Conservation (phyloP, 1,140 invertebrate species). For the Chironomus tepperi region DNA sequence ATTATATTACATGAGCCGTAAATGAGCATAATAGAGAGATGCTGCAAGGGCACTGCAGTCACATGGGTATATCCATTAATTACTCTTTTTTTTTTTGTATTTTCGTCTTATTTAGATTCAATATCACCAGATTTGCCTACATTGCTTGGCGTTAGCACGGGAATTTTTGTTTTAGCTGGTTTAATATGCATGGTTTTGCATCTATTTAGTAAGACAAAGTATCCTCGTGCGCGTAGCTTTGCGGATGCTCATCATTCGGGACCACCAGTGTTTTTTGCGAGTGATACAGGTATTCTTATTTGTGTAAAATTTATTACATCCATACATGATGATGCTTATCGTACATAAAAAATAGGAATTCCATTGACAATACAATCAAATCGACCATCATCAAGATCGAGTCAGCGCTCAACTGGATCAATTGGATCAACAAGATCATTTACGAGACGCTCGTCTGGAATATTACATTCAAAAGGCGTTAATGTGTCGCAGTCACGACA, state of each 20-base stretch:
- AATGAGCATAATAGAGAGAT: not conserved
- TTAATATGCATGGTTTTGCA: conserved; percentile 79
- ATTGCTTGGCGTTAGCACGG: conserved; percentile 67
- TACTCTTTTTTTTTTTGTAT: not conserved
- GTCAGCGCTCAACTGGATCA: conserved; percentile 53
- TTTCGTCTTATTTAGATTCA: conserved; percentile 50
- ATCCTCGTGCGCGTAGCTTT: conserved; percentile 61
- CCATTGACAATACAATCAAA: conserved; percentile 51
- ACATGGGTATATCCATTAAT: not conserved
- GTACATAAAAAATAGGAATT: conserved; percentile 42
- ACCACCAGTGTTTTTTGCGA: conserved; percentile 72
- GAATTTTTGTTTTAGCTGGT: conserved; percentile 70
- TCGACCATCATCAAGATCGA: conserved; percentile 58
- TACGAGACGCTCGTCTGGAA: conserved; percentile 43
- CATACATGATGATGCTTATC: conserved; percentile 18
- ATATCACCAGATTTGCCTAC: conserved; percentile 72
- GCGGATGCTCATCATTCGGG: conserved; percentile 65
- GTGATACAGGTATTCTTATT: conserved; percentile 64
- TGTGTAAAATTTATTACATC: conserved; percentile 24
- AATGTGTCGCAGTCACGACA: conserved; percentile 64
- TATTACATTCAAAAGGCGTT: conserved; percentile 49
- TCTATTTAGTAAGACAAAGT: conserved; percentile 63
- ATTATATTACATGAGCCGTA: not conserved
- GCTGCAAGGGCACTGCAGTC: not conserved
- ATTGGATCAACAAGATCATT: conserved; percentile 52